Evolutionary conservation across 1,140 invertebrate genomes (phyloP), one percentile per base, ranked within the genome.

Genomic region (Scylla paramamosain): DNA sequence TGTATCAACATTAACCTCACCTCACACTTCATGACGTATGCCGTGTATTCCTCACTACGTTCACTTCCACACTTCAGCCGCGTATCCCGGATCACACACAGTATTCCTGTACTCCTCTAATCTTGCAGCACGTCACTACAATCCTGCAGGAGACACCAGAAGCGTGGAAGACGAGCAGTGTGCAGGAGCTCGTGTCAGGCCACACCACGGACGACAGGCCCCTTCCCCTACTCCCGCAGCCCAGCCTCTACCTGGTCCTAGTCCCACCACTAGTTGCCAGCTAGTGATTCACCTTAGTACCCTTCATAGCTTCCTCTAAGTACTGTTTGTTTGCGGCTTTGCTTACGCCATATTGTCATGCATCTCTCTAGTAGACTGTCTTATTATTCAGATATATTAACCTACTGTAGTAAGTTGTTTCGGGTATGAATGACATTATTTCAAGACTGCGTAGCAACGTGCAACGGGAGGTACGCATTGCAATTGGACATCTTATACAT

Each of bases 401-500:
- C 52, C 10, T 59, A 59, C 2, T 59, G 10, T 12, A 59, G 52
- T 59, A 59, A 20, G 52, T 59, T 14, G 10, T 8, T 59, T 14
- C 16, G 10, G 2, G 10, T 59, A 20, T 59, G 16, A 59, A 8
- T 59, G 16, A 59, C 52, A 48, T 48, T 59, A 59, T 59, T 20
- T 59, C 16, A 20, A 59, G 16, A 59, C 3, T 4, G 52, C 0
- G 52, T 20, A n/a, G n/a, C 67, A 77, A n/a, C 25, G n/a, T n/a
- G 67, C 6, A n/a, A 29, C 12, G 25, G 89, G 32, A 77, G 59
- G 29, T 46, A 77, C 90, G 31, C n/a, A 91, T 39, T 91, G 90
- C 90, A 91, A 91, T 52, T 91, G 90, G 90, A 31, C 90, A 77
- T 91, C 90, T 77, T 91, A 77, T 77, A 91, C 90, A 39, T 91